These are phyloP conservation scores for Trissoscelio sp. DNA, from an alignment of 2,888 invertebrate genomes.

Conservation along the genomic window DNA sequence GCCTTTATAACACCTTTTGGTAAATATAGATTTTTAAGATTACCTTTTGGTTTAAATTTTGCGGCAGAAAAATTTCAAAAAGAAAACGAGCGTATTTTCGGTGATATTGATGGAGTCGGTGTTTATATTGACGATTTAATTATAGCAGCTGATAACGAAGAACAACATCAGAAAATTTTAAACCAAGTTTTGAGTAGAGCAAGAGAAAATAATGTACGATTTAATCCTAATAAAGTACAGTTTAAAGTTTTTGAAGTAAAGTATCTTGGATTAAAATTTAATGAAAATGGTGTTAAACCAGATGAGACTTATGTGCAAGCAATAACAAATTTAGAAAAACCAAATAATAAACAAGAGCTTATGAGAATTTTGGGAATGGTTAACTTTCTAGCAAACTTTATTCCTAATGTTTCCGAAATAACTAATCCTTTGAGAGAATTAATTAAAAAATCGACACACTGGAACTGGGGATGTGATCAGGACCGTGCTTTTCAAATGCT, in stretches of 20 bases:
- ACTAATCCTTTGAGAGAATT: slow-evolving; percentile 66
- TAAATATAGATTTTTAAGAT: slow-evolving; percentile 73
- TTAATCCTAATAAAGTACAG: slow-evolving; percentile 14
- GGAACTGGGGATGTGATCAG: slow-evolving; percentile 49
- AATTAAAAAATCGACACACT: slow-evolving; percentile 64
- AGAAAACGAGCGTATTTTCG: slow-evolving; percentile 74
- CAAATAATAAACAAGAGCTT: slow-evolving; percentile 13
- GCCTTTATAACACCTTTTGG: slow-evolving; percentile 69
- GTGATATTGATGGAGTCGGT: neutral
- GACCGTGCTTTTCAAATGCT: slow-evolving; percentile 25
- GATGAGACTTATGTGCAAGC: slow-evolving; percentile 16
- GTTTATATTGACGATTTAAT: slow-evolving; percentile 15
- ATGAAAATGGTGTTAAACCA: neutral
- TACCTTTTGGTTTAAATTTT: slow-evolving; percentile 77
- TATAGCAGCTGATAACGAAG: neutral
- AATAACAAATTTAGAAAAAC: neutral
- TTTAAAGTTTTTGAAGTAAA: neutral
- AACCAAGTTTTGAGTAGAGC: slow-evolving; percentile 1
- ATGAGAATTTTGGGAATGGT: slow-evolving; percentile 50
- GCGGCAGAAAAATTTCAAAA: slow-evolving; percentile 78
- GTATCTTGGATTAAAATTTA: slow-evolving; percentile 4
- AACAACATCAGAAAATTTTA: neutral
- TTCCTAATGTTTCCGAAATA: slow-evolving; percentile 62
- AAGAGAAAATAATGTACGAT: neutral
- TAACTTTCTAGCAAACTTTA: slow-evolving; percentile 23